Evolutionary conservation across 2,113 vertebrate genomes (phyloP).

Genomic region (Pomatorhinus ruficollis): DNA sequence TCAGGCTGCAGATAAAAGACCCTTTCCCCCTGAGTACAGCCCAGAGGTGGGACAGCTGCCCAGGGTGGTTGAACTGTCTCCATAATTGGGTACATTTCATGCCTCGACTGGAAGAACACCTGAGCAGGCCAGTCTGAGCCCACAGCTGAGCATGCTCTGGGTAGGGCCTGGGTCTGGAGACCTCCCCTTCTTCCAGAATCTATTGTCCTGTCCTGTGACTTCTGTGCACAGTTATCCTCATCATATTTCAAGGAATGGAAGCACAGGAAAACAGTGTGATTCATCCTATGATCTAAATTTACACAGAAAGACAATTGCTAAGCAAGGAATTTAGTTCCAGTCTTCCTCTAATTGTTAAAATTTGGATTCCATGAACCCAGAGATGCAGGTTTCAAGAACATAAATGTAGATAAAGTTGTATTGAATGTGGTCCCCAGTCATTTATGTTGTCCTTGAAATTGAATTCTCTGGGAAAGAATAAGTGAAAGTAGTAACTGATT

Average conservation of each 20-base stretch:
- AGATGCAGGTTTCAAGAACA: not conserved
- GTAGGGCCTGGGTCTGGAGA: not conserved
- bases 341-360: not conserved
- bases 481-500: not conserved
- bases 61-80: not conserved
- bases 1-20: not conserved
- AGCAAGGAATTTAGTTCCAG: not conserved
- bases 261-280: not conserved
- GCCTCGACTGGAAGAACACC: not conserved
- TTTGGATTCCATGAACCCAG: not conserved
- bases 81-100: rapidly evolving
- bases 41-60: rapidly evolving
- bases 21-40: not conserved
- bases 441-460: not conserved
- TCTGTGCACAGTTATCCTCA: not conserved
- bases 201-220: not conserved
- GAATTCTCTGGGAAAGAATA: not conserved
- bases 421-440: not conserved
- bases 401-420: not conserved
- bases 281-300: not conserved
- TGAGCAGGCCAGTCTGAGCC: not conserved
- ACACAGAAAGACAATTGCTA: not conserved
- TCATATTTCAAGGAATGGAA: not conserved
- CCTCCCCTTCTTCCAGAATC: not conserved
- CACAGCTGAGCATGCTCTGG: not conserved